Conservation (phyloP, 2,797 vertebrate species). For the Psittacula echo region DNA sequence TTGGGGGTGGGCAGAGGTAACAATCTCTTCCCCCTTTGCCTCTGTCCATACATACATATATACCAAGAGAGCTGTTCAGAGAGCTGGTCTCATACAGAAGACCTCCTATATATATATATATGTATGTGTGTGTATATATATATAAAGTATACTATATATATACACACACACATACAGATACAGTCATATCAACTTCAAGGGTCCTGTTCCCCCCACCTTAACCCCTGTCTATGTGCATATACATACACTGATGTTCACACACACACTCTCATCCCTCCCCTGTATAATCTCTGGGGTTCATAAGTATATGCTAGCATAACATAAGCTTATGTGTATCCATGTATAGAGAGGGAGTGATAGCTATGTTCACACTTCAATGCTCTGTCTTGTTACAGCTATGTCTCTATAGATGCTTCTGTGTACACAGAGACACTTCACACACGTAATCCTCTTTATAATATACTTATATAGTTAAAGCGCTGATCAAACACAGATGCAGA, state of each 20-base stretch:
- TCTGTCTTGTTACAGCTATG: background rate
- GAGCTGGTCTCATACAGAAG: too few relatives aligned
- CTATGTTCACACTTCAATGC: background rate
- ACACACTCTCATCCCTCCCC: background rate
- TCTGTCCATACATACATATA: too few relatives aligned
- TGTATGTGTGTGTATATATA: too few relatives aligned
- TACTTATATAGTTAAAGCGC: background rate
- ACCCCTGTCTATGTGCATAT: background rate
- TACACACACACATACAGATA: too few relatives aligned
- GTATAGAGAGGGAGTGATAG: background rate
- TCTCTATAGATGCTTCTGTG: background rate
- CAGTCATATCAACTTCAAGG: too few relatives aligned
- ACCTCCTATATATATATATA: too few relatives aligned
- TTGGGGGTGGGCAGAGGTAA: too few relatives aligned
- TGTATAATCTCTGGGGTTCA: background rate
- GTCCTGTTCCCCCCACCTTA: too few relatives aligned
- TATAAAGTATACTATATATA: too few relatives aligned
- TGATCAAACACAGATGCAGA: background rate
- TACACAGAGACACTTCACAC: background rate
- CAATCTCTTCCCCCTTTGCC: too few relatives aligned
- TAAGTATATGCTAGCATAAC: background rate
- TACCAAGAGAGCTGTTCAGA: too few relatives aligned
- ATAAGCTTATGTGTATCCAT: background rate
- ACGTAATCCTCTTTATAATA: background rate
- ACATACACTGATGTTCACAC: background rate